Evolutionary conservation across 2,797 vertebrate species (phyloP), one percentile per base, ranked within the genome.

Genomic region (Smutsia gigantea): DNA sequence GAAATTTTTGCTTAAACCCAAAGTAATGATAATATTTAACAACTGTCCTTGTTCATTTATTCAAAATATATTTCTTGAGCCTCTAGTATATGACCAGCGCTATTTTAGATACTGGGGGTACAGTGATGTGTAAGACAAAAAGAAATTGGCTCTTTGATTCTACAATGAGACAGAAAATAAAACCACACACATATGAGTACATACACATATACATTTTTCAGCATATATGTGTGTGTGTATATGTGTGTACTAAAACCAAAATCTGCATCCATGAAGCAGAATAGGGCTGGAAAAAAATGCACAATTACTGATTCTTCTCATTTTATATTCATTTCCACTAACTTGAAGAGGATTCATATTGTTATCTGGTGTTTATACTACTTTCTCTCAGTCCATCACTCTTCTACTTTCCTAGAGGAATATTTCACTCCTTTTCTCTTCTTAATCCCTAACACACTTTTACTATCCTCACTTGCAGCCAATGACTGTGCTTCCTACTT

Each of bases 11-110:
- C 83, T 92, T 68, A 84, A 96, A 63, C 46, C 8, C 14, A 63
- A 95, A 96, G 7, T 9, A 34, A 31, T 75, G 37, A 71, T 88
- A 81, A 75, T 49, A 77, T 93, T 92, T 93, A 93, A 86, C 0
- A 8, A 31, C 11, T 69, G 7, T 78, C 27, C 10, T 83, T 39
- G 15, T 74, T 57, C 14, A 78, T n/a, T 79, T 92, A n/a, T 82
- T 94, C 59, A 69, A 53, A 12, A 88, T 31, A 27, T 79, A 78
- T 84, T 89, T 90, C 19, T 96, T 91, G 42, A 82, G 37, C 63
- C 53, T 82, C 6, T 42, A 23, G 25, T 69, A 15, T 55, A 31
- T 13, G 27, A 78, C 3, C 14, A 42, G 17, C 27, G 42, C 1
- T 51, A 27, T 84, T 92, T 89, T 69, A 71, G 18, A 51, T 95